A percentile compares a stretch with the other conserved stretches of the same genome.
Conservation (phyloP, 2,797 vertebrate species). For the Hydrolagus colliei region DNA sequence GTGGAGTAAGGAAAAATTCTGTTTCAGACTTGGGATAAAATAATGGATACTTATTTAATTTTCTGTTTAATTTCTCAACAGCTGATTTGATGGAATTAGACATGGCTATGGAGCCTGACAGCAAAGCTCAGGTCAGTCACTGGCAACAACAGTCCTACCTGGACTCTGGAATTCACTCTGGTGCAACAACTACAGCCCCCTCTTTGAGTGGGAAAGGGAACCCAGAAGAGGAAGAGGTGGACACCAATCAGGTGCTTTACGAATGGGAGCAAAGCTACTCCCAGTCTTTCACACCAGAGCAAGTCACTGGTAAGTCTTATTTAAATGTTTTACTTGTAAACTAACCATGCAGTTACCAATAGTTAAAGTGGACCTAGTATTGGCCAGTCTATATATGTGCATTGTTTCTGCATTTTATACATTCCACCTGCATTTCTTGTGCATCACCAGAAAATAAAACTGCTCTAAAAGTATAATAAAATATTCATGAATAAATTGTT, state of each 20-base stretch:
- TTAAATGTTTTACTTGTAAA: neutral
- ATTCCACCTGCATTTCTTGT: neutral
- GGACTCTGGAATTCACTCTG: conserved; percentile 98
- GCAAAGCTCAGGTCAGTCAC: conserved; percentile 93
- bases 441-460: neutral
- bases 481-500: neutral
- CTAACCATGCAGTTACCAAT: neutral
- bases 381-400: too few relatives aligned
- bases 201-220: conserved; percentile 97
- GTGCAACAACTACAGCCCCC: conserved; percentile 92
- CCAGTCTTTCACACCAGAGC: conserved; percentile 89
- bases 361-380: too few relatives aligned
- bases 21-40: neutral
- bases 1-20: too few relatives aligned
- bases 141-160: conserved; percentile 98
- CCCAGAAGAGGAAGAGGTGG: conserved; percentile 92
- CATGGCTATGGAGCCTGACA: conserved; percentile 98
- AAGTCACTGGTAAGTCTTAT: conserved; percentile 76
- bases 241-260: conserved; percentile 86
- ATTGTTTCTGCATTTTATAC: too few relatives aligned
- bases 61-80: conserved; percentile 42
- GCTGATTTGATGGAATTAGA: conserved; percentile 98
- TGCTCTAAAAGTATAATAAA: neutral
- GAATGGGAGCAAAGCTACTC: conserved; percentile 98
- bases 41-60: conserved; percentile 1